These are phyloP conservation scores for Spermophilus dauricus DNA, from an alignment of 2,113 vertebrate genomes.

Conservation along the genomic window DNA sequence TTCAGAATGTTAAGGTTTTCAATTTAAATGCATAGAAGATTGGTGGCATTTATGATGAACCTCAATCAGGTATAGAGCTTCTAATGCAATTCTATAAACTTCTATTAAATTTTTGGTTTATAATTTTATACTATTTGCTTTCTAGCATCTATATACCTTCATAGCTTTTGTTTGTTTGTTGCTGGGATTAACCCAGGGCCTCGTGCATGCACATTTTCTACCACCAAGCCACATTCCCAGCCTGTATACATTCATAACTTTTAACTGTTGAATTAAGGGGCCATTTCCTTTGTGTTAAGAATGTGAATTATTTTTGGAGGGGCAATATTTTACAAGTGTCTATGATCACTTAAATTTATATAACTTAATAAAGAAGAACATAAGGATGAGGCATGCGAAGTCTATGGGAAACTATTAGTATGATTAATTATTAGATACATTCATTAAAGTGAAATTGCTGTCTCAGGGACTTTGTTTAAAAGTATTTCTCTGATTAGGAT, in stretches of 20 bases:
- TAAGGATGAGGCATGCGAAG: neutral
- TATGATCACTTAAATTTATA: slow-evolving; percentile 6
- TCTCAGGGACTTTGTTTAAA: neutral
- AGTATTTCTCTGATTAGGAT: slow-evolving; percentile 45
- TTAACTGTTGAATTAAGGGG: slow-evolving; percentile 35
- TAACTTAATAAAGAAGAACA: neutral
- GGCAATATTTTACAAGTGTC: neutral
- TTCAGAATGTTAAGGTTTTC: neutral
- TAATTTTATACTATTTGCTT: neutral
- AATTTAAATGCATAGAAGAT: slow-evolving; percentile 28
- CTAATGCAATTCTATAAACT: neutral
- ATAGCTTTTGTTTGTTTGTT: neutral
- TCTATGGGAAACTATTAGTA: neutral
- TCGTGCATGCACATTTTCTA: neutral
- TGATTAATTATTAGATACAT: neutral
- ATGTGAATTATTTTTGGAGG: neutral
- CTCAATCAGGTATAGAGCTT: neutral
- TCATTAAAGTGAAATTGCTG: slow-evolving; percentile 12
- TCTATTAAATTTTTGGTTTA: slow-evolving; percentile 18
- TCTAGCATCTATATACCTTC: neutral
- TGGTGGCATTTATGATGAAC: neutral
- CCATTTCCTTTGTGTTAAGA: slow-evolving; percentile 6
- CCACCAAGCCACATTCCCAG: neutral
- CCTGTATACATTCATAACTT: neutral
- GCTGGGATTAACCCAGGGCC: neutral